Conservation (phyloP, 1,140 invertebrate genomes). For the Zaprionus inermis region DNA sequence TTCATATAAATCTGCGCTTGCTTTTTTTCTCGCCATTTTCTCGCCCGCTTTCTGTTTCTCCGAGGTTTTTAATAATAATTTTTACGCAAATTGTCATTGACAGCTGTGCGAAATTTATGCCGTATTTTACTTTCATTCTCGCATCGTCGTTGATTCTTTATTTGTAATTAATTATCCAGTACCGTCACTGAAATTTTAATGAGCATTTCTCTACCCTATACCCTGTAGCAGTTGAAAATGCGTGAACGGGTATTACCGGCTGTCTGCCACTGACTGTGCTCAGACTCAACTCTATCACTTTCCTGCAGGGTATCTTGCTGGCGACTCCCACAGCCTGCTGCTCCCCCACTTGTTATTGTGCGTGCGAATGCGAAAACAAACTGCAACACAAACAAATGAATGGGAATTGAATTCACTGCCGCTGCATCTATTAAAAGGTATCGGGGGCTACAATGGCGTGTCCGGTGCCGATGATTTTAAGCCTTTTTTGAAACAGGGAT, state of each 20-base stretch:
- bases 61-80: constrained; percentile 14
- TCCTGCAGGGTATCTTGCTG: not conserved
- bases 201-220: constrained; percentile 28
- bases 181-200: constrained; percentile 63
- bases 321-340: not conserved
- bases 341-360: not conserved
- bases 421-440: constrained; percentile 38
- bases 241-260: not conserved
- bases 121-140: constrained; percentile 58
- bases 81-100: constrained; percentile 43
- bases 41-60: not conserved
- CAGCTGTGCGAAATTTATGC: constrained; percentile 69
- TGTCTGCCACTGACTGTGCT: no score
- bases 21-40: not conserved
- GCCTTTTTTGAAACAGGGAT: constrained; percentile 48
- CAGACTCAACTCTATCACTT: no score
- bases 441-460: not conserved
- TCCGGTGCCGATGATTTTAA: constrained; percentile 24
- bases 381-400: constrained; percentile 55
- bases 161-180: constrained; percentile 55
- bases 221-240: not conserved
- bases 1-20: constrained; percentile 1
- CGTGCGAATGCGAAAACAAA: constrained; percentile 27
- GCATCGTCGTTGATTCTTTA: constrained; percentile 41
- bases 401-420: constrained; percentile 34